A percentile compares a stretch with the other conserved stretches of the same genome.
These are phyloP conservation scores for Cyrtonyx montezumae DNA, from an alignment of 2,113 vertebrate species.

Conservation along the genomic window DNA sequence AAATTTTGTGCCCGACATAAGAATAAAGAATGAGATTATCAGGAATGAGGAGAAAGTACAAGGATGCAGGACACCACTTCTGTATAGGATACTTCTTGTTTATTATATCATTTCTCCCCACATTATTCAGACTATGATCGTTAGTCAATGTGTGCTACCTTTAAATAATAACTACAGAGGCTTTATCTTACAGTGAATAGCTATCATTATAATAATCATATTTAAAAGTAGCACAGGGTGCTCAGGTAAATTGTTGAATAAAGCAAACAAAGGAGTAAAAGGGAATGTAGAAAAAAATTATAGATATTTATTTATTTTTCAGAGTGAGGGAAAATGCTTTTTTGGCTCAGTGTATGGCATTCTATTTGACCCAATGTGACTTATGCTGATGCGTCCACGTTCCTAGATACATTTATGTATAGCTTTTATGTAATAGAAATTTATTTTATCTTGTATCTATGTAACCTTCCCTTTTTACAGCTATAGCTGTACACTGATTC, in stretches of 20 bases:
- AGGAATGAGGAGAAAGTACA: not conserved
- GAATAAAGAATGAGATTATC: not conserved
- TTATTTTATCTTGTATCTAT: not conserved
- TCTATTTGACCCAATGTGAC: not conserved
- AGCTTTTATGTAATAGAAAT: not conserved
- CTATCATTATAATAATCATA: not conserved
- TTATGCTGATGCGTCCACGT: not conserved
- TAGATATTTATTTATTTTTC: not conserved
- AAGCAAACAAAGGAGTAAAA: not conserved
- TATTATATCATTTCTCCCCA: not conserved
- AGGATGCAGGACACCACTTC: not conserved
- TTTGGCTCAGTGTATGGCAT: not conserved
- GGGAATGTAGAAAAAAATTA: not conserved
- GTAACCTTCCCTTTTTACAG: not conserved
- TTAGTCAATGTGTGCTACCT: not conserved
- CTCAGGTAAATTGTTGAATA: not conserved
- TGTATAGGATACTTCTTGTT: not conserved
- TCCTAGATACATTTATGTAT: not conserved
- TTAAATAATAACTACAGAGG: not conserved
- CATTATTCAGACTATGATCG: not conserved
- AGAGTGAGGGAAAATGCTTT: not conserved
- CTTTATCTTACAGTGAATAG: not conserved
- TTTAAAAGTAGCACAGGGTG: not conserved
- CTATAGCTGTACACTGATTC: not conserved
- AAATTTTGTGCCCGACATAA: not conserved